Percentiles rank a stretch among this genome's conserved stretches.
phyloP scores from a whole-genome alignment of 35 echinoderm and acorn worm species.

The Hemicentrotus pulcherrimus region DNA sequence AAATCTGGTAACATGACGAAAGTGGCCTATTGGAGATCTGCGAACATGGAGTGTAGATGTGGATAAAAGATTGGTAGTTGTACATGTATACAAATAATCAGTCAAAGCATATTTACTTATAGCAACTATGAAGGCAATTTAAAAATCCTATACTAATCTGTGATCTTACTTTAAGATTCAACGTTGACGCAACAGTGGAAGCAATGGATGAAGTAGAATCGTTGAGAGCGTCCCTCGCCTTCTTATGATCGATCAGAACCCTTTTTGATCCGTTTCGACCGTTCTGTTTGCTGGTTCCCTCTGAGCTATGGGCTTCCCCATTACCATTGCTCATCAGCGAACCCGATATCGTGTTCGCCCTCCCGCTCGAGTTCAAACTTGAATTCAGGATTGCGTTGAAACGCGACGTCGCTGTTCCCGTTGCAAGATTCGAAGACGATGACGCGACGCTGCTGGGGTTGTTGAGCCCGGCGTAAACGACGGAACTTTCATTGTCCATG shows the following conservation, averaged over 20 bases:
- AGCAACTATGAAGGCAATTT: too few species aligned
- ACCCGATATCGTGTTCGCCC: not conserved
- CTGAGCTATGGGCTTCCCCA: not conserved
- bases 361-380: not conserved
- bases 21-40: too few species aligned
- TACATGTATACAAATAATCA: too few species aligned
- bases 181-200: conserved; percentile 47
- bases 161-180: conserved; percentile 29
- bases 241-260: not conserved
- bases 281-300: conserved; percentile 34
- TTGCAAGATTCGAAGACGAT: not conserved
- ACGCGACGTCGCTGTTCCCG: not conserved
- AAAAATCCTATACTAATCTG: too few species aligned
- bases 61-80: too few species aligned
- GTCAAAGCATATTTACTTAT: too few species aligned
- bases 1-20: too few species aligned
- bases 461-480: not conserved
- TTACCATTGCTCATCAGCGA: conserved; percentile 7
- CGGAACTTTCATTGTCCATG: conserved; percentile 56
- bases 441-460: not conserved
- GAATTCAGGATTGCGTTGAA: not conserved
- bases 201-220: conserved; percentile 43
- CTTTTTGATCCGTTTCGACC: not conserved
- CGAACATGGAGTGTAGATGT: too few species aligned
- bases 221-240: conserved; percentile 42